Evolutionary conservation across 2,888 invertebrate genomes (phyloP).

Genomic region (Trissonchulus latispiculum): DNA sequence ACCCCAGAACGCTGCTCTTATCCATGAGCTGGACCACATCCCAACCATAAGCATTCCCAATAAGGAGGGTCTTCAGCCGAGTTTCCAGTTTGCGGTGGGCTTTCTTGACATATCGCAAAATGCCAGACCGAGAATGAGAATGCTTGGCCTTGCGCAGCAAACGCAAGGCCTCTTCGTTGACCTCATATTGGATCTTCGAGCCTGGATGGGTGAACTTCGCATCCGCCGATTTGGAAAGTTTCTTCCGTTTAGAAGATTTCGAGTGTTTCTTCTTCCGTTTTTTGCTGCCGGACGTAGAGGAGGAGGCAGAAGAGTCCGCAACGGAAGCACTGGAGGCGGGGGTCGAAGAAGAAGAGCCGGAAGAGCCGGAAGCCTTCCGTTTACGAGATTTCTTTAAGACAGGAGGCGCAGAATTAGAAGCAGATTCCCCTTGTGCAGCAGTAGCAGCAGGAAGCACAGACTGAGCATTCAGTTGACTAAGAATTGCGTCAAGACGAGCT

Average conservation of each 20-base stretch:
- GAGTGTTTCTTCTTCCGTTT: neutral
- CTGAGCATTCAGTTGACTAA: no score
- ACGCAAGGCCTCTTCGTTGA: neutral
- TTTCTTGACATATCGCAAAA: neutral
- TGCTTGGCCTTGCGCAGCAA: neutral
- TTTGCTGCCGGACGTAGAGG: neutral
- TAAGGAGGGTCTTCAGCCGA: neutral
- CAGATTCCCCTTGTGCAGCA: no score
- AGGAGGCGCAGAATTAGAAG: no score
- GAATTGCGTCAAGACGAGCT: no score
- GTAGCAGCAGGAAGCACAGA: no score
- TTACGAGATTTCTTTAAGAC: no score
- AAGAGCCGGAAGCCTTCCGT: no score
- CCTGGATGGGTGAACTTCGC: neutral
- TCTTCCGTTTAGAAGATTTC: neutral
- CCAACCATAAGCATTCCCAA: neutral
- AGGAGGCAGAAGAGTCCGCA: neutral
- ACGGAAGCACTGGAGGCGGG: neutral
- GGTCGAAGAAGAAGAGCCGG: no score
- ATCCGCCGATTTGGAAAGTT: neutral
- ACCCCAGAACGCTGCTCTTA: neutral
- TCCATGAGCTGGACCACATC: neutral
- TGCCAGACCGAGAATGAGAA: neutral
- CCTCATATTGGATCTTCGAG: neutral
- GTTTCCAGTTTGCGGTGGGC: neutral